Evolutionary conservation across 2,113 vertebrate genomes (phyloP).

Genomic region (Agelaius tricolor): DNA sequence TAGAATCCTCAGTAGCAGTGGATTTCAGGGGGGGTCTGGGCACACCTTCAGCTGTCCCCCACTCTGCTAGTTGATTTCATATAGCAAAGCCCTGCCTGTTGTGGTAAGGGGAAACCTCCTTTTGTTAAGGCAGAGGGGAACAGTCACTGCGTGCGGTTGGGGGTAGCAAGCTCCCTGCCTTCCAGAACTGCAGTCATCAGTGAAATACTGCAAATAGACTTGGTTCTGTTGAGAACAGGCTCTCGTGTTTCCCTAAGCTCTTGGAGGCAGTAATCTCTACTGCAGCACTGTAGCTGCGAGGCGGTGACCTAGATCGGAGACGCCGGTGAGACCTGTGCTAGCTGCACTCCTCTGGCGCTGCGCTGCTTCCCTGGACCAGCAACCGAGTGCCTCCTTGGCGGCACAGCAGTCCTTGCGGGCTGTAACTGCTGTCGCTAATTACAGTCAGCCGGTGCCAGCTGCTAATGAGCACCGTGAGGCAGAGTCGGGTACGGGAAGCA

Average conservation of each 20-base stretch:
- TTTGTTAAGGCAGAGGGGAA: accelerated
- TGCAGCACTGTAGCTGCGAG: background rate
- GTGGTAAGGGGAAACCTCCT: accelerated
- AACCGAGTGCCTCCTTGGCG: accelerated
- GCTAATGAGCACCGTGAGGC: accelerated
- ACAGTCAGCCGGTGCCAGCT: accelerated
- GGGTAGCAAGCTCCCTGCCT: accelerated
- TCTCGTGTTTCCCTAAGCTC: too few relatives aligned
- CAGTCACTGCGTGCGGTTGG: accelerated
- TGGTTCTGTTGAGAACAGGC: accelerated
- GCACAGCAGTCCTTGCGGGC: accelerated
- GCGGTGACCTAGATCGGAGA: background rate
- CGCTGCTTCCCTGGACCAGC: background rate
- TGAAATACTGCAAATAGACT: accelerated
- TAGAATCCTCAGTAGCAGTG: background rate
- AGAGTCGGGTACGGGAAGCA: accelerated
- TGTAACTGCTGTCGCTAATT: accelerated
- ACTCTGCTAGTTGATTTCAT: accelerated
- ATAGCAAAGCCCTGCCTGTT: accelerated
- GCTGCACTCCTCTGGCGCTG: background rate
- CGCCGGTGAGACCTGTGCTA: accelerated
- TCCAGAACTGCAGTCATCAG: too few relatives aligned
- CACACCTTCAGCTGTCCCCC: accelerated
- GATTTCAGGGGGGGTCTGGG: accelerated
- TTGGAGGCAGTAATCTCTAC: background rate